Conservation (phyloP, 2,888 invertebrate genomes). For the Leptinotarsa tumamoca region DNA sequence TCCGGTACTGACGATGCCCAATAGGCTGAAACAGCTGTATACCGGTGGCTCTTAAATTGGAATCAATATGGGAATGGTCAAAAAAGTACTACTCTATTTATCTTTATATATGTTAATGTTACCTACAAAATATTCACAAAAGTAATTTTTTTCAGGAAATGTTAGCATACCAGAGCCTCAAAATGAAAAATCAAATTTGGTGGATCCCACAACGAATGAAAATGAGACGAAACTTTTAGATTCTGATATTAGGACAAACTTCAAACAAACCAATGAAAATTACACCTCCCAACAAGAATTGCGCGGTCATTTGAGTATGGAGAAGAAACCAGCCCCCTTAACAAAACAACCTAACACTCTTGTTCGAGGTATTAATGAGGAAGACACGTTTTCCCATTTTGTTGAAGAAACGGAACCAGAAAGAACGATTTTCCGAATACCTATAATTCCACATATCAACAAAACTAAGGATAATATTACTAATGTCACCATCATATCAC, state of each 20-base stretch:
- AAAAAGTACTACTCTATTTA: too few species aligned
- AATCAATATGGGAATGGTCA: too few species aligned
- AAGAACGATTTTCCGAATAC: neutral
- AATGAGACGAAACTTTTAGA: neutral
- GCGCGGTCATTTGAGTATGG: conserved; percentile 1
- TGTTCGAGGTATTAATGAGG: conserved; percentile 18
- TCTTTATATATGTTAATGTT: too few species aligned
- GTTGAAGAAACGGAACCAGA: neutral
- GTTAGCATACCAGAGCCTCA: neutral
- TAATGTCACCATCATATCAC: too few species aligned
- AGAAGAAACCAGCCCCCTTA: conserved; percentile 26
- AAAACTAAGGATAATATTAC: neutral
- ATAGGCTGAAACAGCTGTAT: too few species aligned
- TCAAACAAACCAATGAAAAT: neutral
- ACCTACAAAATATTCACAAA: too few species aligned
- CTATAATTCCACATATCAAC: neutral
- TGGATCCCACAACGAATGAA: neutral
- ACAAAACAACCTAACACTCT: conserved; percentile 29
- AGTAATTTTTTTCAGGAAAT: neutral
- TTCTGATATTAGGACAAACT: neutral
- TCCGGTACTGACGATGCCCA: too few species aligned
- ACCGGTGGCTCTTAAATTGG: too few species aligned
- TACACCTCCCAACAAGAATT: neutral
- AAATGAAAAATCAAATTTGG: neutral
- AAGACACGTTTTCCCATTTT: neutral